Percentiles rank a stretch among this genome's conserved stretches.
These are phyloP conservation scores for Agrotis segetum DNA, from an alignment of 2,888 invertebrate genomes.

Conservation along the genomic window DNA sequence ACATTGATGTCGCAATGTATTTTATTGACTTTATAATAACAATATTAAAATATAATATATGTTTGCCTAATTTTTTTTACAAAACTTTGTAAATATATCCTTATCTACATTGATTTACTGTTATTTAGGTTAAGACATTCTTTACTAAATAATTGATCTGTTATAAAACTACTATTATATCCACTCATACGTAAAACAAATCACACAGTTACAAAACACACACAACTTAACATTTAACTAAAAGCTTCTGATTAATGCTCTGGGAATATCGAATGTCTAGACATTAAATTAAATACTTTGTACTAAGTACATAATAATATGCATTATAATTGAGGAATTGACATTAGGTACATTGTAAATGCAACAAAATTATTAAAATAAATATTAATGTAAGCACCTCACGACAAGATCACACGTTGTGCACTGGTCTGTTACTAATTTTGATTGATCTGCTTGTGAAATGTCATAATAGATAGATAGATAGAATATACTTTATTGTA, in stretches of 20 bases:
- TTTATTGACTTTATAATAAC: background rate
- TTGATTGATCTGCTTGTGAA: slow-evolving; percentile 3
- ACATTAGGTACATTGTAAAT: slow-evolving; percentile 49
- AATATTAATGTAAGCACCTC: slow-evolving; percentile 35
- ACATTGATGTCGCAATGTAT: too few relatives aligned
- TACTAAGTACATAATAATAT: slow-evolving; percentile 10
- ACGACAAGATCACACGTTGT: slow-evolving; percentile 48
- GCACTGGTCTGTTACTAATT: slow-evolving; percentile 12
- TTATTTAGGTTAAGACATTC: slow-evolving; percentile 1
- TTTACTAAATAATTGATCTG: background rate
- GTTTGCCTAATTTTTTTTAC: too few relatives aligned
- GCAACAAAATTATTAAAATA: slow-evolving; percentile 19
- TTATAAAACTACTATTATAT: slow-evolving; percentile 13
- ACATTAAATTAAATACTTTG: slow-evolving; percentile 42
- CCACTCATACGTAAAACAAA: background rate
- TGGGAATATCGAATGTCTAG: slow-evolving; percentile 45
- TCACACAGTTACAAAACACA: slow-evolving; percentile 51
- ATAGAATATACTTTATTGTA: too few relatives aligned
- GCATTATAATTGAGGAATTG: slow-evolving; percentile 49
- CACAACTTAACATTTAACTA: slow-evolving; percentile 50
- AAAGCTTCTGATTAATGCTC: slow-evolving; percentile 27
- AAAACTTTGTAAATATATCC: background rate
- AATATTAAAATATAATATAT: too few relatives aligned
- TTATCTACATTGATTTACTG: background rate
- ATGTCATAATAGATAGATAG: too few relatives aligned